Conservation (phyloP, 2,888 invertebrate species). For the Chrysodeixis includens region DNA sequence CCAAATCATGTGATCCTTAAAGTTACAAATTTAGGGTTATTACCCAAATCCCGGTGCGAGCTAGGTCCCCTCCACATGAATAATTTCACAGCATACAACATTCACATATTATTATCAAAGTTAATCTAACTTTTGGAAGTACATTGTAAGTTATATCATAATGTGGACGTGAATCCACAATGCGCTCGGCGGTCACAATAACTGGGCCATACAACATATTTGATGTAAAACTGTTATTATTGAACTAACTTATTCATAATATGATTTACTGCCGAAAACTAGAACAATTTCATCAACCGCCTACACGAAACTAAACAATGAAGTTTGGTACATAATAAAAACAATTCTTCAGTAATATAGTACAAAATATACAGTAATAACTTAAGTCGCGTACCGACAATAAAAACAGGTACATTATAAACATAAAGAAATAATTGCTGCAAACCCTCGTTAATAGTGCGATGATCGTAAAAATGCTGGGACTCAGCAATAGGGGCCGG, state of each 20-base stretch:
- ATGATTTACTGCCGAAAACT: conserved; percentile 31
- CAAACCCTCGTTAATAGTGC: conserved; percentile 51
- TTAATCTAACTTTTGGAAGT: conserved; percentile 44
- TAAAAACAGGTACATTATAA: conserved; percentile 47
- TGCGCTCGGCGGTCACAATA: conserved; percentile 24
- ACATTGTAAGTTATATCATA: conserved; percentile 34
- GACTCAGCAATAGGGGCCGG: conserved; percentile 23
- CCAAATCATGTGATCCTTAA: conserved; percentile 4
- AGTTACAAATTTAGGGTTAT: neutral
- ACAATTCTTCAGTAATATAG: conserved; percentile 38
- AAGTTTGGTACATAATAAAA: conserved; percentile 31
- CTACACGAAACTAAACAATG: conserved; percentile 4
- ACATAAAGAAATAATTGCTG: conserved; percentile 53
- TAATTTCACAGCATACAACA: conserved; percentile 6
- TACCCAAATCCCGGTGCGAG: neutral
- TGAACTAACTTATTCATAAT: conserved; percentile 21
- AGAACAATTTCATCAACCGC: conserved; percentile 22
- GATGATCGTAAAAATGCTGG: conserved; percentile 51
- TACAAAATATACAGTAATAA: conserved; percentile 46
- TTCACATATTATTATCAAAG: conserved; percentile 12
- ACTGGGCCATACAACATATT: conserved; percentile 42
- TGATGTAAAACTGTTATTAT: conserved; percentile 31
- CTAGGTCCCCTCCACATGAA: neutral
- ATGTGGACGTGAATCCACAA: conserved; percentile 32
- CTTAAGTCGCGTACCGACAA: conserved; percentile 32